Evolutionary conservation across 2,888 invertebrate genomes (phyloP), one percentile per base, ranked within the genome.

Genomic region (Ormyrus labotus): DNA sequence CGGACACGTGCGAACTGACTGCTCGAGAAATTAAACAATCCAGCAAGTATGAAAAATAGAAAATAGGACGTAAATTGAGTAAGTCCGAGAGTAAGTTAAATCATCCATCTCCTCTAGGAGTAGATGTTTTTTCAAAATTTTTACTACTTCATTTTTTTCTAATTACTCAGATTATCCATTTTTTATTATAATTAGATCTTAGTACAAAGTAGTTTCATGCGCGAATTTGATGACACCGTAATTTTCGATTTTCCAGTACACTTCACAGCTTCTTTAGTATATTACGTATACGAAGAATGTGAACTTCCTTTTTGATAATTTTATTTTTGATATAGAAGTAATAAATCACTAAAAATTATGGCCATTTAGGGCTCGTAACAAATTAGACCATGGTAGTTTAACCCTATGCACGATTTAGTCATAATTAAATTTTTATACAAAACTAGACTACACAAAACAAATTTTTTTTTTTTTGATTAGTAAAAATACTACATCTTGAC

Each of bases 21-120:
- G 68, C n/a, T 55, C 9, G 76, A 79, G 79, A 78, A 75, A 63
- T 47, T n/a, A 58, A 60, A 57, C 19, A 51, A 61, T 19, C 61
- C 13, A 57, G n/a, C 34, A 70, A 61, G 48, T 55, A 77, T 75
- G 53, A 6, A 67, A 71, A 70, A 57, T 79, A 63, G 48, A 19
- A 19, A 19, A 50, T 81, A 65, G 73, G 72, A 65, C 63, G 58
- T 71, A 78, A 77, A 63, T 72, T 68, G 48, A 75, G 69, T 80
- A 80, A 82, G 71, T 61, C 63, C 65, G 50, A 78, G 64, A 74
- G 82, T 82, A 82, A 82, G 80, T 78, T 82, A 67, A 10, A 76
- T 78, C 51, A 82, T 74, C 69, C 57, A 76, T 65, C 77, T 80
- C 79, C 67, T 53, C 34, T 63, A 77, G 69, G 68, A 82, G 76